Evolutionary conservation across 1,140 invertebrate genomes (phyloP).

Genomic region (Antheraea pernyi): DNA sequence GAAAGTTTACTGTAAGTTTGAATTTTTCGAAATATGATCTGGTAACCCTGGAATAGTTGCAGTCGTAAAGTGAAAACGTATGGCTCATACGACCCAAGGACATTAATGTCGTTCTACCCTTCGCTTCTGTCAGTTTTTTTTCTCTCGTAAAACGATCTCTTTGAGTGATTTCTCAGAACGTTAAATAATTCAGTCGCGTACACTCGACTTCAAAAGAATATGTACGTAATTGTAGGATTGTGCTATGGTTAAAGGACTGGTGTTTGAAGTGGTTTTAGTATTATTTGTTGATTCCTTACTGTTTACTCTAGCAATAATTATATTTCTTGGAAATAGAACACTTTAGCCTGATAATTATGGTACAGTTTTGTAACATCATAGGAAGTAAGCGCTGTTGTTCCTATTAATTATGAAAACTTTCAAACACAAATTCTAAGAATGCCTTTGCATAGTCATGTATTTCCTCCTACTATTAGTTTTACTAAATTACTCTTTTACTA

Average conservation of each 20-base stretch:
- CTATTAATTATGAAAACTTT: too few species aligned
- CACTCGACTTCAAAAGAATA: constrained; percentile 46
- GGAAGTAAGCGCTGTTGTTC: too few species aligned
- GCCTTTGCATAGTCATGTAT: too few species aligned
- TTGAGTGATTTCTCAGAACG: constrained; percentile 63
- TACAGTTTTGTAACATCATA: too few species aligned
- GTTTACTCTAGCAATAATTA: neutral
- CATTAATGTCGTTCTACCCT: constrained; percentile 50
- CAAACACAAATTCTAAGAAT: too few species aligned
- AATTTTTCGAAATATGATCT: neutral
- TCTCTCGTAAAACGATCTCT: constrained; percentile 54
- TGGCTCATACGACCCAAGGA: constrained; percentile 41
- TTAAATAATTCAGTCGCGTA: constrained; percentile 26
- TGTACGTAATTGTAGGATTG: constrained; percentile 33
- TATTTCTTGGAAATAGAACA: neutral
- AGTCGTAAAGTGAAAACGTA: constrained; percentile 51
- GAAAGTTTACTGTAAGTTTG: neutral
- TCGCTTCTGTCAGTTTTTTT: constrained; percentile 46
- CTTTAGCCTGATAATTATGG: neutral
- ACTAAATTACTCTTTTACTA: too few species aligned
- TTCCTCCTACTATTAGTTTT: too few species aligned
- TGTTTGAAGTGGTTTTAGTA: constrained; percentile 9
- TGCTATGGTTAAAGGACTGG: neutral
- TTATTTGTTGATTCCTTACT: neutral
- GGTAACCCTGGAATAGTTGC: constrained; percentile 9